phyloP scores from a whole-genome alignment of 1,140 invertebrate genomes.

The Chironomus tepperi region DNA sequence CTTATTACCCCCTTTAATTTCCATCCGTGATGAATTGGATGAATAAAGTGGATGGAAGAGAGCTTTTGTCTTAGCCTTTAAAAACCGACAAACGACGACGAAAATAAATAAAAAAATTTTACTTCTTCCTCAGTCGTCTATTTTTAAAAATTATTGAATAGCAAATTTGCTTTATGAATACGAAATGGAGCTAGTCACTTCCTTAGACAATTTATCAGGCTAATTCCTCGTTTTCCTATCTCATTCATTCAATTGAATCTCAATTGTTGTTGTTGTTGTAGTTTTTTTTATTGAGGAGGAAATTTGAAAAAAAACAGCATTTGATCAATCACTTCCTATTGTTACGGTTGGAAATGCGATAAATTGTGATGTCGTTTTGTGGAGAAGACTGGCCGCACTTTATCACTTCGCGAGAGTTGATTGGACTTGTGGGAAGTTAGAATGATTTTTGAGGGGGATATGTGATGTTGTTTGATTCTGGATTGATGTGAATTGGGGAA shows the following conservation, averaged over 20 bases:
- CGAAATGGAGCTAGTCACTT: neutral
- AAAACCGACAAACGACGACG: neutral
- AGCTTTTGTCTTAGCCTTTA: neutral
- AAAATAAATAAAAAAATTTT: neutral
- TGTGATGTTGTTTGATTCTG: no score
- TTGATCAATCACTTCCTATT: constrained; percentile 13
- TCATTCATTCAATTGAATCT: neutral
- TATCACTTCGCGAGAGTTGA: constrained; percentile 7
- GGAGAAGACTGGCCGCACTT: neutral
- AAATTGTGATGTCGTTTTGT: neutral
- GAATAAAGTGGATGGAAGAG: neutral
- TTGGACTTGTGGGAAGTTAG: no score
- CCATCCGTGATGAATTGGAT: neutral
- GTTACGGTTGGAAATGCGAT: neutral
- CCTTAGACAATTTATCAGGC: neutral
- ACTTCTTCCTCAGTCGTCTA: neutral
- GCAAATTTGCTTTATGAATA: neutral
- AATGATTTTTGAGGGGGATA: no score
- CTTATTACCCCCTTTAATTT: constrained; percentile 13
- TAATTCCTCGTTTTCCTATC: neutral
- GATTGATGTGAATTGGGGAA: no score
- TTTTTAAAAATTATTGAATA: neutral
- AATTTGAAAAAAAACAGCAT: neutral
- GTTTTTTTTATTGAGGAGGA: neutral
- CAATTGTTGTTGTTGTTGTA: neutral